phyloP scores from a whole-genome alignment of 2,797 vertebrate species.

The Molossus alvarezi region DNA sequence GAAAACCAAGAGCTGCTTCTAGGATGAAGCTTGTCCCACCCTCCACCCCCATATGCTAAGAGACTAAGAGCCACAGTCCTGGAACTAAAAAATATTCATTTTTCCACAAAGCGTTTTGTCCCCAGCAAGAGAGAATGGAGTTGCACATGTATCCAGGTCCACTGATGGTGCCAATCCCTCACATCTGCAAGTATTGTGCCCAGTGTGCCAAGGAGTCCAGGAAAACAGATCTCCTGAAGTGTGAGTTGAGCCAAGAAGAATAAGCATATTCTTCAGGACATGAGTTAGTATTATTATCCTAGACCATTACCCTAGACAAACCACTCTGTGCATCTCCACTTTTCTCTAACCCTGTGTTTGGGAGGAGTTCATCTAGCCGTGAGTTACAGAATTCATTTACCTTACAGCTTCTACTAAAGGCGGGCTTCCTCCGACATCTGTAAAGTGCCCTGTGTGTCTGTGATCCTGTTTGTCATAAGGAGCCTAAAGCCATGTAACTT shows the following conservation, averaged over 20 bases:
- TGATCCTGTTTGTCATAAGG: background rate
- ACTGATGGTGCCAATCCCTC: background rate
- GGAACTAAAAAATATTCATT: background rate
- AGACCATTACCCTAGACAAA: background rate
- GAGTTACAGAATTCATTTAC: background rate
- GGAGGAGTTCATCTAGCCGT: background rate
- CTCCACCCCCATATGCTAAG: background rate
- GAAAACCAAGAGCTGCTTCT: conserved; percentile 45
- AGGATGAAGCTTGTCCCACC: background rate
- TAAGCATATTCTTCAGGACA: background rate
- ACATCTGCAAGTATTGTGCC: background rate
- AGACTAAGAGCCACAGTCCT: background rate
- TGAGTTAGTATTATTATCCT: background rate
- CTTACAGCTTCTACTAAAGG: background rate
- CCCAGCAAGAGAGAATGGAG: background rate
- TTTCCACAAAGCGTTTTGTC: background rate
- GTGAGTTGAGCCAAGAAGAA: background rate
- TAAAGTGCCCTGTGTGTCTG: background rate
- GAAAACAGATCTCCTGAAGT: background rate
- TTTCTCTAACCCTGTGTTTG: background rate
- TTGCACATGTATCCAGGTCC: background rate
- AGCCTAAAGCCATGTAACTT: background rate
- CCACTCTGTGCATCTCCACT: background rate
- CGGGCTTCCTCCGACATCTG: background rate
- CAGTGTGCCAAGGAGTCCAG: fast-evolving